phyloP scores from a whole-genome alignment of 2,888 invertebrate genomes.

The Epinotia bilunana region DNA sequence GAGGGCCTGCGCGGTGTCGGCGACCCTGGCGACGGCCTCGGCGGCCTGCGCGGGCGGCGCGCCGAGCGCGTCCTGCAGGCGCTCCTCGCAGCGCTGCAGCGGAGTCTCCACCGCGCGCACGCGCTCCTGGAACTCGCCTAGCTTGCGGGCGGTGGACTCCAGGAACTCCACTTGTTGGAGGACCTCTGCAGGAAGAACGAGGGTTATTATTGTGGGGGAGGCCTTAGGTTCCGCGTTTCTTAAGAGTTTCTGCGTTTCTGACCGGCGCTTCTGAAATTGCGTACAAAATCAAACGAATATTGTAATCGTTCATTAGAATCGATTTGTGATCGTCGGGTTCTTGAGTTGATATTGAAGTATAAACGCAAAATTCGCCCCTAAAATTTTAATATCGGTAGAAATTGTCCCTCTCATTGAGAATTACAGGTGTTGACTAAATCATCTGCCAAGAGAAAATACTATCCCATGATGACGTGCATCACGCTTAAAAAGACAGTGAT shows the following conservation, averaged over 20 bases:
- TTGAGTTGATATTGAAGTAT: too few species aligned
- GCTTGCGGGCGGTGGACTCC: conserved; percentile 92
- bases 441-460: too few species aligned
- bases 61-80: conserved; percentile 83
- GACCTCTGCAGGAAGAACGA: conserved; percentile 77
- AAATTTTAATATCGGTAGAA: too few species aligned
- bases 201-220: background rate
- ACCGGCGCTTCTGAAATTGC: background rate
- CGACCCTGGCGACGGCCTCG: conserved; percentile 92
- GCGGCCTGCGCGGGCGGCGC: conserved; percentile 91
- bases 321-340: too few species aligned
- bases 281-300: too few species aligned
- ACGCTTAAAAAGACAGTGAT: too few species aligned
- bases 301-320: too few species aligned
- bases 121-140: conserved; percentile 94
- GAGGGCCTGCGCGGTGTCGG: conserved; percentile 92
- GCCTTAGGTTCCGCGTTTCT: too few species aligned
- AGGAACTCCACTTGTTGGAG: conserved; percentile 90
- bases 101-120: conserved; percentile 93
- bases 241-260: background rate
- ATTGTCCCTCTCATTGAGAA: too few species aligned
- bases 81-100: conserved; percentile 95
- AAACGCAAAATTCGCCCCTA: too few species aligned
- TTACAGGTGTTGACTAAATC: too few species aligned
- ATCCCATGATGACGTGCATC: too few species aligned